These are phyloP conservation scores for Cheilosia grossa DNA, from an alignment of 2,888 invertebrate species.

Conservation along the genomic window DNA sequence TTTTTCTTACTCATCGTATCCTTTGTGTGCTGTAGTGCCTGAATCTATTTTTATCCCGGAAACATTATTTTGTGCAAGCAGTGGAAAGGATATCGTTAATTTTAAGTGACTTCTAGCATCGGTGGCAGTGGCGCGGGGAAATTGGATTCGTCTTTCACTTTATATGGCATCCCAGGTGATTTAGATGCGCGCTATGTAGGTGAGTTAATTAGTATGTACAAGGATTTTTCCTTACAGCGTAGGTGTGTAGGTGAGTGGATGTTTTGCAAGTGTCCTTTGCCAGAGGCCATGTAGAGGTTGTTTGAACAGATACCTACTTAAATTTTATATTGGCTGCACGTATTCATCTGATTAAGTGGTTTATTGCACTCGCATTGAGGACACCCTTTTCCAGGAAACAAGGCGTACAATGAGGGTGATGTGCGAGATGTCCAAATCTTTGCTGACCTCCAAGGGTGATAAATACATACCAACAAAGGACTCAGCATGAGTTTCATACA, in stretches of 20 bases:
- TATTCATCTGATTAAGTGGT: constrained; percentile 15
- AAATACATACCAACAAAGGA: too few relatives aligned
- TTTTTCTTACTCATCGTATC: constrained; percentile 8
- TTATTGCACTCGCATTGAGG: too few relatives aligned
- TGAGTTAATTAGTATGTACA: constrained; percentile 61
- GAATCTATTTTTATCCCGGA: constrained; percentile 49
- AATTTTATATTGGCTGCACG: constrained; percentile 16
- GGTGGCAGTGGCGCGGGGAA: constrained; percentile 19
- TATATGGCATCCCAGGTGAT: constrained; percentile 41
- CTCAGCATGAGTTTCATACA: constrained; percentile 8
- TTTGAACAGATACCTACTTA: constrained; percentile 22
- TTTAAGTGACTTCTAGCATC: constrained; percentile 31
- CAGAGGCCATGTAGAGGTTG: constrained; percentile 53
- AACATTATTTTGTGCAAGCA: constrained; percentile 31
- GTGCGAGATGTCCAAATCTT: too few relatives aligned
- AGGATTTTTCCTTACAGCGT: background rate
- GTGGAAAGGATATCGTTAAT: constrained; percentile 45
- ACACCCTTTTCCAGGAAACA: too few relatives aligned
- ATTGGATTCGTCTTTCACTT: constrained; percentile 24
- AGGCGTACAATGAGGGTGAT: too few relatives aligned
- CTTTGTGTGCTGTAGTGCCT: background rate
- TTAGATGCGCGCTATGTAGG: constrained; percentile 65
- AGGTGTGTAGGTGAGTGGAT: background rate
- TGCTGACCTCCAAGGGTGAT: too few relatives aligned
- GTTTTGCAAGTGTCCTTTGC: constrained; percentile 22